Evolutionary conservation across 2,113 vertebrate species (phyloP).

Genomic region (Eolophus roseicapilla): DNA sequence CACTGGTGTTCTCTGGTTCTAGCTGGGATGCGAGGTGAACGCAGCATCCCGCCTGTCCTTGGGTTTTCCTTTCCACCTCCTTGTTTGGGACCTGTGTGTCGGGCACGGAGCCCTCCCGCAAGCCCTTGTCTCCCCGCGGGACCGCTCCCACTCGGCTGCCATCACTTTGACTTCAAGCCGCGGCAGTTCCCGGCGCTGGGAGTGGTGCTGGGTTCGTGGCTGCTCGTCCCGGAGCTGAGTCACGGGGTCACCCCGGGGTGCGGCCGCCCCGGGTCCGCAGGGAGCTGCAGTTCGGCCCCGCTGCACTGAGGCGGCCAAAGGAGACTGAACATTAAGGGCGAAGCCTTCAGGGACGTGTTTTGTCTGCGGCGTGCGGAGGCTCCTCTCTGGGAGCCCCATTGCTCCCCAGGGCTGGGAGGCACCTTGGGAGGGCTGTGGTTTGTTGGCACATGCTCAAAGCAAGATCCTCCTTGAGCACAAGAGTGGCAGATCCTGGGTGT

Average conservation of each 20-base stretch:
- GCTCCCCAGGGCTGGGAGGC: not conserved
- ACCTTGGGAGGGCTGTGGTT: not conserved
- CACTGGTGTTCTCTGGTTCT: not conserved
- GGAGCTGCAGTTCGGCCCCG: not conserved
- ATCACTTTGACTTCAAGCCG: accelerated
- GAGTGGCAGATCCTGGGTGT: not conserved
- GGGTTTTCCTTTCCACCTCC: not conserved
- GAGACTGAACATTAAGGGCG: accelerated
- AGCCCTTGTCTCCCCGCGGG: accelerated
- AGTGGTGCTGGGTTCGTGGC: not conserved
- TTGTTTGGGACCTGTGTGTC: not conserved
- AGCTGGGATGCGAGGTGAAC: accelerated
- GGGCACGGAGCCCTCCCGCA: accelerated
- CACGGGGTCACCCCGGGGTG: not conserved
- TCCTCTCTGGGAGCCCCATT: not conserved
- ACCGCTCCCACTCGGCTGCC: not conserved
- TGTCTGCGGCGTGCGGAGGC: not conserved
- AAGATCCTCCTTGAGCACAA: not conserved
- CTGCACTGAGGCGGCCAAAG: not conserved
- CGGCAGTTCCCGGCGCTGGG: not conserved
- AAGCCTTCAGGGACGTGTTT: not conserved
- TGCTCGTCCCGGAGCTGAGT: not conserved
- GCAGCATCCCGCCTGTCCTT: accelerated
- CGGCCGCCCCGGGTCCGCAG: not conserved
- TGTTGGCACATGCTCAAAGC: not conserved